Conservation (phyloP, 2,797 vertebrate species). For the Alosa sapidissima region DNA sequence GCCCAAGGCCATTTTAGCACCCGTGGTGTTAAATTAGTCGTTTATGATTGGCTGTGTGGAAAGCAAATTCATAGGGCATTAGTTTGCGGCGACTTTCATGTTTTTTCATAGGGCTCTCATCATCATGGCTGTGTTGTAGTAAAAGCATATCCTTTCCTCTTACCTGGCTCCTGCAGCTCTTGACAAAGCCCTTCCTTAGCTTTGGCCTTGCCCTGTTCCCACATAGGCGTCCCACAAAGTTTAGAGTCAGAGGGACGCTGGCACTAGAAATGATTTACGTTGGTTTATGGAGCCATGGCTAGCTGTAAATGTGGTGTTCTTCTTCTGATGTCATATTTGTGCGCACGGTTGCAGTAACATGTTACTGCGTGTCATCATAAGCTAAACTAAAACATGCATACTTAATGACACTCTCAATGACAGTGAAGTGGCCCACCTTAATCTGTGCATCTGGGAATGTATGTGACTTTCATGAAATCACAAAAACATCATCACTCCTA, state of each 20-base stretch:
- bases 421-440: background rate
- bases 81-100: no score
- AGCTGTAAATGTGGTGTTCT: background rate
- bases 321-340: no score
- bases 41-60: background rate
- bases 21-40: no score
- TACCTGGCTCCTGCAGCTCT: constrained; percentile 61
- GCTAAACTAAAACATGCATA: background rate
- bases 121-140: background rate
- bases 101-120: no score
- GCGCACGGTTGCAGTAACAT: background rate
- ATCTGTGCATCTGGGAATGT: background rate
- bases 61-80: background rate
- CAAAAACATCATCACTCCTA: background rate
- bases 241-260: constrained; percentile 19
- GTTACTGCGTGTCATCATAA: background rate
- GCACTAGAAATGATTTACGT: background rate
- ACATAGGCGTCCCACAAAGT: constrained; percentile 62
- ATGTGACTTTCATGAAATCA: background rate
- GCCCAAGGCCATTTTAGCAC: no score
- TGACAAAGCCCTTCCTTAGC: constrained; percentile 42
- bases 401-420: background rate
- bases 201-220: constrained; percentile 53
- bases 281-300: background rate
- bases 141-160: background rate